These are phyloP conservation scores for Xestia rhomboidea DNA, from an alignment of 2,888 invertebrate species.

Conservation along the genomic window DNA sequence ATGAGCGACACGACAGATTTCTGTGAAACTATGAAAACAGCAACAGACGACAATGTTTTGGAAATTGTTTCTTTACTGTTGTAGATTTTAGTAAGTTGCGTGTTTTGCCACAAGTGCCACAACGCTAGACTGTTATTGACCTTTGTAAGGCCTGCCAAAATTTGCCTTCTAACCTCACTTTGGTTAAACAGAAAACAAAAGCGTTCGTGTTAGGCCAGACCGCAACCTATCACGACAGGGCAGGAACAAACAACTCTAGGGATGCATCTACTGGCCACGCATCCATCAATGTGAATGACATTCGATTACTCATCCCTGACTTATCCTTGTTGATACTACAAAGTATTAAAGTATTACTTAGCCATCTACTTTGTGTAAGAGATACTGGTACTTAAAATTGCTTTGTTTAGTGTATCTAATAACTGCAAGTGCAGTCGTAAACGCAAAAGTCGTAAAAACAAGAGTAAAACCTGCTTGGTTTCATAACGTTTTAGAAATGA, in stretches of 20 bases:
- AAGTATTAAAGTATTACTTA: conserved; percentile 29
- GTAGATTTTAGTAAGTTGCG: not conserved
- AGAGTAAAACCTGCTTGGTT: not conserved
- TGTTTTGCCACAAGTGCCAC: conserved; percentile 3
- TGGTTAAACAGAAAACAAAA: conserved; percentile 5
- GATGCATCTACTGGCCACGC: conserved; percentile 27
- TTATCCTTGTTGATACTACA: conserved; percentile 32
- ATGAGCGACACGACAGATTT: not conserved
- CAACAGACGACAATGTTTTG: not conserved
- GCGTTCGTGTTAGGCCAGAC: conserved; percentile 21
- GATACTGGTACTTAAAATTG: not conserved
- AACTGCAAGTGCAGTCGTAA: conserved; percentile 8
- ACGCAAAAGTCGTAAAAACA: conserved; percentile 13
- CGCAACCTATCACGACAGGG: not conserved
- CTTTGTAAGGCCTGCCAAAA: conserved; percentile 11
- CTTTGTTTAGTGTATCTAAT: conserved; percentile 8
- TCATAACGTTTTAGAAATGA: not conserved
- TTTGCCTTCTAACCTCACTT: not conserved
- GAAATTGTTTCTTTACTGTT: not conserved
- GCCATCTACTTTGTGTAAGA: conserved; percentile 3
- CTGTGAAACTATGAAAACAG: not conserved
- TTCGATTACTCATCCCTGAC: conserved; percentile 46
- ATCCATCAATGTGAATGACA: conserved; percentile 48
- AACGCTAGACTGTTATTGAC: conserved; percentile 1
- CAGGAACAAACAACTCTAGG: conserved; percentile 25